A percentile compares a stretch with the other conserved stretches of the same genome.
phyloP scores from a whole-genome alignment of 2,888 invertebrate species.

The Scrobipalpa costella region DNA sequence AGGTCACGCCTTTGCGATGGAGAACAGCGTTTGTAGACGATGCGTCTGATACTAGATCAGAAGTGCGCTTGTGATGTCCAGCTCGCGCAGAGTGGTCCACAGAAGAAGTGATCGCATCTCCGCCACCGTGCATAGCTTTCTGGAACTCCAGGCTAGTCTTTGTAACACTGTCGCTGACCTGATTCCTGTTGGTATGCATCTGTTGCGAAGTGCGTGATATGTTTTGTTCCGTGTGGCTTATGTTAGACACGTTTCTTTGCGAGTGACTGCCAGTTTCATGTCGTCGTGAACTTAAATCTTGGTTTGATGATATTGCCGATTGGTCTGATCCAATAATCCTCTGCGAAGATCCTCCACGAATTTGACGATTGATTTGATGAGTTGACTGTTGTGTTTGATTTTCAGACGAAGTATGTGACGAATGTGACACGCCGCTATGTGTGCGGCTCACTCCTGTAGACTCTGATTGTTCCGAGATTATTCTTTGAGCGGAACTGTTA shows the following conservation, averaged over 20 bases:
- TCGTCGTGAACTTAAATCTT: conserved; percentile 35
- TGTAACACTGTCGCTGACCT: conserved; percentile 71
- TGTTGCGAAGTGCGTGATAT: conserved; percentile 55
- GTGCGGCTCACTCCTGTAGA: conserved; percentile 37
- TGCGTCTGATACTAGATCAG: conserved; percentile 87
- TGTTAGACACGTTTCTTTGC: conserved; percentile 45
- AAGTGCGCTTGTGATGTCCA: conserved; percentile 86
- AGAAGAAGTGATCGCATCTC: conserved; percentile 40
- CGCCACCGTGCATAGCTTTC: conserved; percentile 73
- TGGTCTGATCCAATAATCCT: conserved; percentile 52
- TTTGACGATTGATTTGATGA: conserved; percentile 40
- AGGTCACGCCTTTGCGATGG: conserved; percentile 86
- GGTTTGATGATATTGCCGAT: conserved; percentile 25
- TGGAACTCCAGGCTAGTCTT: conserved; percentile 79
- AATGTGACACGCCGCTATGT: conserved; percentile 41
- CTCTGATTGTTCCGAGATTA: conserved; percentile 41
- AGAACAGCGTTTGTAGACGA: conserved; percentile 89
- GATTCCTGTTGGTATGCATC: conserved; percentile 64
- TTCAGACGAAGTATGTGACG: conserved; percentile 32
- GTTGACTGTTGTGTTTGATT: conserved; percentile 43
- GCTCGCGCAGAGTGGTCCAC: conserved; percentile 57
- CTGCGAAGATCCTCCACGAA: conserved; percentile 49
- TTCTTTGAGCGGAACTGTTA: conserved; percentile 40
- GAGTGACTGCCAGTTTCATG: conserved; percentile 36
- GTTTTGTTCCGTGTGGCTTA: conserved; percentile 50